Evolutionary conservation across 2,797 vertebrate species (phyloP), one percentile per base, ranked within the genome.

Genomic region (Gymnodraco acuticeps): DNA sequence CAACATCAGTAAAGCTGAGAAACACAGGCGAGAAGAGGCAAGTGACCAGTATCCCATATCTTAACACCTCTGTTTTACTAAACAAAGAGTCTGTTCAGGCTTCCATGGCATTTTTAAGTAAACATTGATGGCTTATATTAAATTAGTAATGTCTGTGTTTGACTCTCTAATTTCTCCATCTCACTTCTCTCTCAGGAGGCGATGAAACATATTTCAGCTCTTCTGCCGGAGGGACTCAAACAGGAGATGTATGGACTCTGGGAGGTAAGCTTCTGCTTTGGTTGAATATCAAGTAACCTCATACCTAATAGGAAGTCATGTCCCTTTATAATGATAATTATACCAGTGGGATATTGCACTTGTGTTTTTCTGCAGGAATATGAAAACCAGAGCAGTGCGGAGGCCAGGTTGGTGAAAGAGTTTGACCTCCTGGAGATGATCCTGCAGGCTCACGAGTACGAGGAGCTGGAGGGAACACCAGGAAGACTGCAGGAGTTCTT

Each of bases 401-500:
- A 99, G 89, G 97, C 98, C 66, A 94, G 82, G 60, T 92, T 98
- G 87, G 98, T 99, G 73, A 99, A 99, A 87, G 94, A 99, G 91
- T 93, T 99, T 70, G 98, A 99, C 89, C 97, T 95, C 3, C 95
- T 97, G 71, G 98, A 99, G 92, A 99, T 99, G 98, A 96, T 99
- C 81, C 92, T 99, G 47, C 98, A 99, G 90, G 98, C 98, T 0
- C 95, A 96, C 2, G 98, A 99, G 81, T 99, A 99, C 0, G 98
- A 99, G 88, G 94, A 97, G 71, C 73, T 97, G 78, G 98, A 99
- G 88, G 93, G 92, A 55, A 93, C 77, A 4, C 98, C 98, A 0
- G 97, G 98, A 64, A 93, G 95, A 20, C 93, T 99, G 66, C 98
- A 99, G 87, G 98, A 99, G 72, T 99, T 99, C 89, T 99, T 96